A percentile compares a stretch with the other conserved stretches of the same genome.
phyloP scores from a whole-genome alignment of 2,113 vertebrate genomes.

The Mormyrus lacerda region DNA sequence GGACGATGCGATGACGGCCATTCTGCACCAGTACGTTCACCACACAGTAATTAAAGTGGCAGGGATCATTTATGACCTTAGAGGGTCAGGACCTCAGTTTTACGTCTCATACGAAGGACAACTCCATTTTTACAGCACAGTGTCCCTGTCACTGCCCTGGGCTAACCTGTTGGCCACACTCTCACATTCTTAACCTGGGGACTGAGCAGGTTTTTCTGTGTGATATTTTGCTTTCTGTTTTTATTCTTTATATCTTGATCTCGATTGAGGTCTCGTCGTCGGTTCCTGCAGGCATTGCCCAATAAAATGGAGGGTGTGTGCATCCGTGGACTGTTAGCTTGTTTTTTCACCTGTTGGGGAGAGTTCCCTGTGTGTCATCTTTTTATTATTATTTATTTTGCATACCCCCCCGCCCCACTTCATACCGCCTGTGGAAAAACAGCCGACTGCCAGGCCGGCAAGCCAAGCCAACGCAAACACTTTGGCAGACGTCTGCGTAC shows the following conservation, averaged over 20 bases:
- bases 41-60: neutral
- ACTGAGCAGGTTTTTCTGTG: neutral
- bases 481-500: neutral
- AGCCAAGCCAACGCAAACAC: conserved; percentile 6
- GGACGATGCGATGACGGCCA: neutral
- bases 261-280: neutral
- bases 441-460: neutral
- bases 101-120: neutral
- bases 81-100: neutral
- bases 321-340: neutral
- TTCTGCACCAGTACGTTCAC: neutral
- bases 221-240: neutral
- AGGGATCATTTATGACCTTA: neutral
- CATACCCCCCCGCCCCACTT: neutral
- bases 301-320: neutral
- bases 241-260: neutral
- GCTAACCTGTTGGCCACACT: neutral
- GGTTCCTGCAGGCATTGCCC: neutral
- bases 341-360: neutral
- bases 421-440: neutral
- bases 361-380: neutral
- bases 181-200: neutral
- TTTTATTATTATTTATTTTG: neutral
- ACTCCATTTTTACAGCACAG: neutral
- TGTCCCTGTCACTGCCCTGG: neutral